Base-by-base conservation (phyloP, 2,888 invertebrate species). In the Mesorhabditis spiculigera region DNA sequence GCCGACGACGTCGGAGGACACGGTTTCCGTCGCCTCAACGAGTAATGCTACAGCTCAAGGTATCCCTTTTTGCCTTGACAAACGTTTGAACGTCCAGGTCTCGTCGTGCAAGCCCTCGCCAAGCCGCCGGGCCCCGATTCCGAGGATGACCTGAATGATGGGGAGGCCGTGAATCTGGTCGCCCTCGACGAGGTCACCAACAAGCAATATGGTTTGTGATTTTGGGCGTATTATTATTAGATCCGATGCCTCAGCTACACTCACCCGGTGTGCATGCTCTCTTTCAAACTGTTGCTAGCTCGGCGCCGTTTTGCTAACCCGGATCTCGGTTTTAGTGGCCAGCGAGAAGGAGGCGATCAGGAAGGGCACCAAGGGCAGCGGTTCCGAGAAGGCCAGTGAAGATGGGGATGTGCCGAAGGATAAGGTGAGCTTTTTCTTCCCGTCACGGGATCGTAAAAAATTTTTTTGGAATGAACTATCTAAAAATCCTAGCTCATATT, bases 91-190 rank as follows among this genome's bases (percentile, higher is more conserved):
- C 45, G 13, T 61, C 45, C 41, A n/a, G 61, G n/a, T 43, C 67
- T 28, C 63, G 45, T 16, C 62, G 50, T n/a, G 44, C 62, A 1
- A 50, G 50, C 44, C 45, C 67, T 5, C n/a, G 4, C 5, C 43
- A 43, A 10, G 63, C 58, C 58, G n/a, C 10, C 75, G 4, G 73
- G 67, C 44, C 66, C 73, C 65, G 81, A 81, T 65, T 74, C 78
- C 42, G 83, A 83, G 64, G 80, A 80, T 67, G 80, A 80, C 16
- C 70, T 82, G 62, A 81, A 82, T 45, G 82, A 82, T 69, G 72
- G 78, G 45, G 75, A 76, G 61, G 73, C 79, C 5, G 83, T 85
- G n/a, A 85, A 85, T 71, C 71, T 85, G 45, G 84, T 85, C 13
- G 84, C 82, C 4, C 70, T 85, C 61, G 81, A 78, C 65, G 84